phyloP scores from a whole-genome alignment of 2,888 invertebrate genomes.

The Lycaena phlaeas region DNA sequence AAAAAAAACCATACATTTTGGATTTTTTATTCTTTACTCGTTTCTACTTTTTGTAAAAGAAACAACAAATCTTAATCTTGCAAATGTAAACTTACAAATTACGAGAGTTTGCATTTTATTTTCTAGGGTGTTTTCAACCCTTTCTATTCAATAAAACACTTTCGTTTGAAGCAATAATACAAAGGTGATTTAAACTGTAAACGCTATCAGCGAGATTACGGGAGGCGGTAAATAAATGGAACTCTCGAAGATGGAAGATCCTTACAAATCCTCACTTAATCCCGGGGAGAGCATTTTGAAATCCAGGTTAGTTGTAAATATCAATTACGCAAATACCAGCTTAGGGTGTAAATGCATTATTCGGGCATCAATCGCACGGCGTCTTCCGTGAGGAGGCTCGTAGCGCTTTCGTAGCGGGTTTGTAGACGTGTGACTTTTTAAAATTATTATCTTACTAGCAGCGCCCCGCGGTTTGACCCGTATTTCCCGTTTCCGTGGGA shows the following conservation, averaged over 20 bases:
- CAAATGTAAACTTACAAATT: no score
- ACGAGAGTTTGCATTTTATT: not conserved
- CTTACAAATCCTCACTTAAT: conserved; percentile 62
- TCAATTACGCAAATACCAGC: conserved; percentile 67
- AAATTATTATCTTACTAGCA: no score
- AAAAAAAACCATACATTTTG: no score
- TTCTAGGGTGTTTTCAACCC: not conserved
- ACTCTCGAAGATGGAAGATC: conserved; percentile 52
- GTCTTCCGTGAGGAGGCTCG: no score
- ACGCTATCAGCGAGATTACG: conserved; percentile 34
- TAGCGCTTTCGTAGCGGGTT: no score
- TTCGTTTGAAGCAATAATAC: not conserved
- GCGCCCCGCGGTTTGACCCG: no score
- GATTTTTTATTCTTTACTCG: no score
- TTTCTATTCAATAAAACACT: not conserved
- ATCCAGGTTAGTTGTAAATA: conserved; percentile 72
- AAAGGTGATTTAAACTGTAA: conserved; percentile 23
- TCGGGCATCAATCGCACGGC: no score
- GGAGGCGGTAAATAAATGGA: conserved; percentile 56
- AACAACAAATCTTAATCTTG: no score
- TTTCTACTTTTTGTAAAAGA: no score
- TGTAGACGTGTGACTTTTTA: no score
- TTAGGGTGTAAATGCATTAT: conserved; percentile 42
- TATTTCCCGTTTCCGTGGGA: no score
- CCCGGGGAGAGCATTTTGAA: conserved; percentile 53